A percentile compares a stretch with the other conserved stretches of the same genome.
These are phyloP conservation scores for Lepeophtheirus nordmannii DNA, from an alignment of 2,888 invertebrate species.

Conservation along the genomic window DNA sequence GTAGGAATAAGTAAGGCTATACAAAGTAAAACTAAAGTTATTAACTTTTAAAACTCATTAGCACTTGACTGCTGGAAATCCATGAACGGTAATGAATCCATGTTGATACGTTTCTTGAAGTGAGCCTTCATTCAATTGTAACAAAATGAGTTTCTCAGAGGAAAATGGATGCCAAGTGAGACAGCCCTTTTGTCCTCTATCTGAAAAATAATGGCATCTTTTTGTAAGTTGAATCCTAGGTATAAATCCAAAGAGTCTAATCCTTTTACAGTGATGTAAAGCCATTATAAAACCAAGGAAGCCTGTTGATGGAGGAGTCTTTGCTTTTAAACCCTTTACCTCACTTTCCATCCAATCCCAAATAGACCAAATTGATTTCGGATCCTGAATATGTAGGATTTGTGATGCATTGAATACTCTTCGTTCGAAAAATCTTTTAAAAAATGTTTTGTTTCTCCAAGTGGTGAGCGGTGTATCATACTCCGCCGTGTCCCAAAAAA, in stretches of 20 bases:
- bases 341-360: background rate
- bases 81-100: background rate
- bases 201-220: background rate
- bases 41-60: too few species aligned
- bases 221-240: background rate
- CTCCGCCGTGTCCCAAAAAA: background rate
- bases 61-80: background rate
- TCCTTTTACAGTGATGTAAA: background rate
- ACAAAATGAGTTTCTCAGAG: background rate
- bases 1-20: too few species aligned
- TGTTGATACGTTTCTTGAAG: background rate
- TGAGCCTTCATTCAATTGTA: background rate
- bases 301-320: background rate
- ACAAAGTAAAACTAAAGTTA: too few species aligned
- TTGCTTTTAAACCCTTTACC: background rate
- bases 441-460: background rate
- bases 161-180: background rate
- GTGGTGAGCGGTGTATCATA: background rate
- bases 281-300: slow-evolving; percentile 1
- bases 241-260: background rate
- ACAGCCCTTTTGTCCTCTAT: background rate
- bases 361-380: background rate
- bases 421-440: background rate
- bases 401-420: background rate
- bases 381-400: background rate